Percentiles rank a stretch among this genome's conserved stretches.
These are phyloP conservation scores for Hemithea aestivaria DNA, from an alignment of 2,888 invertebrate genomes.

Conservation along the genomic window DNA sequence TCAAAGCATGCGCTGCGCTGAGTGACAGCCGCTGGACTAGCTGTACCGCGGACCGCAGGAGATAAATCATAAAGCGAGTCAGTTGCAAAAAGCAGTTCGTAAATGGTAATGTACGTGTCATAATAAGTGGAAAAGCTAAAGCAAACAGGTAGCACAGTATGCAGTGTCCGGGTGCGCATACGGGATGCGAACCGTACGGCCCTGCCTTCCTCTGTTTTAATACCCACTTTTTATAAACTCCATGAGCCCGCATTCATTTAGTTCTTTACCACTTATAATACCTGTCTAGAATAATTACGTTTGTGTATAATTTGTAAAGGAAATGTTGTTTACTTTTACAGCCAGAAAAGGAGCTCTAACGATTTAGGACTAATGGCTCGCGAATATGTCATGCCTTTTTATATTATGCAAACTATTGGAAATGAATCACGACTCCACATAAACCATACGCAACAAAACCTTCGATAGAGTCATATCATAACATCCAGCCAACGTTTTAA, in stretches of 20 bases:
- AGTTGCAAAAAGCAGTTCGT: conserved; percentile 41
- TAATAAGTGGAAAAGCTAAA: conserved; percentile 56
- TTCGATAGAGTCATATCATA: conserved; percentile 7
- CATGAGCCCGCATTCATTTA: conserved; percentile 48
- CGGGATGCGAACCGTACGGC: conserved; percentile 58
- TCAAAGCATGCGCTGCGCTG: conserved; percentile 34
- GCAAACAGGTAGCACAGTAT: conserved; percentile 54
- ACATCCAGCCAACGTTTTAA: conserved; percentile 8
- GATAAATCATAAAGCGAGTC: conserved; percentile 27
- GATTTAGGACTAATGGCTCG: background rate
- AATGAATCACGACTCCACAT: conserved; percentile 3
- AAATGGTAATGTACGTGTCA: conserved; percentile 41
- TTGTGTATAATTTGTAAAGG: conserved; percentile 31
- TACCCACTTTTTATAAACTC: conserved; percentile 54
- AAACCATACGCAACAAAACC: conserved; percentile 2
- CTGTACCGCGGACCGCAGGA: conserved; percentile 13
- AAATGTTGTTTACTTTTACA: conserved; percentile 25
- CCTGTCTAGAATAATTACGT: conserved; percentile 33
- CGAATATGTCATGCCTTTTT: background rate
- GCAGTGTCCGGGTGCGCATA: conserved; percentile 60
- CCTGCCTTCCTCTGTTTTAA: conserved; percentile 57
- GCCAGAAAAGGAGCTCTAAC: background rate
- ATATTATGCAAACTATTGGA: background rate
- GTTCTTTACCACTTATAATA: conserved; percentile 30
- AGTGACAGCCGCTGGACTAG: conserved; percentile 26